Evolutionary conservation across 2,113 vertebrate species (phyloP).

Genomic region (Nothocercus julius): DNA sequence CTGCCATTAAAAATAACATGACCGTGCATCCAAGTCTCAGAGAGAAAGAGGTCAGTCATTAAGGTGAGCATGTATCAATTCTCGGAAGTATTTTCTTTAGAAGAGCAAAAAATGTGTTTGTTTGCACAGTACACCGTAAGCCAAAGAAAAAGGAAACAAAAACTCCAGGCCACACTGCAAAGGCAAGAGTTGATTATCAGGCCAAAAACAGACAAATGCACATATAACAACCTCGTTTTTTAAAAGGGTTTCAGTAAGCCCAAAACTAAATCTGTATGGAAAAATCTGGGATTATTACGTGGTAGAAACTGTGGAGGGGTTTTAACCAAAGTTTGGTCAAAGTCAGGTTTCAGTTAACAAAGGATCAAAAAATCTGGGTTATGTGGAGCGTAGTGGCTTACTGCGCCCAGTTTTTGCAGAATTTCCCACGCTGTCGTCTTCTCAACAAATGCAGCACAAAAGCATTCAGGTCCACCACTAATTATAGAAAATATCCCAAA

Average conservation of each 20-base stretch:
- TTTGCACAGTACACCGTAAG: constrained; percentile 3
- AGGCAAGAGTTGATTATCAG: constrained; percentile 1
- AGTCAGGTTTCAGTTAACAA: neutral
- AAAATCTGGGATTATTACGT: neutral
- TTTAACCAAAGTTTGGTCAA: neutral
- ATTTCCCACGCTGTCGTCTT: neutral
- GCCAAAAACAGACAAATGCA: neutral
- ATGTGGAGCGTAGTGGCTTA: neutral
- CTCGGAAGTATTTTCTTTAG: neutral
- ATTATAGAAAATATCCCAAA: neutral
- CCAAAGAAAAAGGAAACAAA: constrained; percentile 48
- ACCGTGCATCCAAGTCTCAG: neutral
- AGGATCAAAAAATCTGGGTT: neutral
- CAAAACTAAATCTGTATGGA: neutral
- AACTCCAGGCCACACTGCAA: neutral
- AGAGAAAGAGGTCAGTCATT: constrained; percentile 15
- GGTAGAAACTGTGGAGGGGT: neutral
- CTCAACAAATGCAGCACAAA: neutral
- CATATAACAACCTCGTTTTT: neutral
- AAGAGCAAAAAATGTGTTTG: constrained; percentile 40
- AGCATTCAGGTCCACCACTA: neutral
- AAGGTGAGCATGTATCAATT: constrained; percentile 1
- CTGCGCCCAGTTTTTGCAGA: neutral
- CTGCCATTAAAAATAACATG: constrained; percentile 33
- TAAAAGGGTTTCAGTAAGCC: neutral